Conservation (phyloP, 2,888 invertebrate species). For the Meganola albula region DNA sequence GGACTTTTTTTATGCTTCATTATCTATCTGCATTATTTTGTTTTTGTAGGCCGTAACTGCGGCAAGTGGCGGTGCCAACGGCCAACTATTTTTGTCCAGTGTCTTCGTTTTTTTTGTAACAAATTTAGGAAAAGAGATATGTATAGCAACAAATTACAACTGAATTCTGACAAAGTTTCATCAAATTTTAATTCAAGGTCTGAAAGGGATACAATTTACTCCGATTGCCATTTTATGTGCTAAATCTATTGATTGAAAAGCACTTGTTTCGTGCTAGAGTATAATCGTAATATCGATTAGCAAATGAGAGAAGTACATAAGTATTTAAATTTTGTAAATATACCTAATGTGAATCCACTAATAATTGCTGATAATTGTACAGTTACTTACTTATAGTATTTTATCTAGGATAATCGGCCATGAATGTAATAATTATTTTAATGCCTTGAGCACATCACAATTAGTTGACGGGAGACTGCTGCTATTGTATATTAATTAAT, state of each 20-base stretch:
- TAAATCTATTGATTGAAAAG: constrained; percentile 10
- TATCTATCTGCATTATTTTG: no score
- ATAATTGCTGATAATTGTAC: constrained; percentile 58
- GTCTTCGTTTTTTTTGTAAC: no score
- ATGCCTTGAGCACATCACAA: constrained; percentile 57
- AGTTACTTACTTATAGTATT: constrained; percentile 56
- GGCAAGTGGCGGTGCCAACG: no score
- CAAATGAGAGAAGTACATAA: constrained; percentile 35
- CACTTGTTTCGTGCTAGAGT: constrained; percentile 10
- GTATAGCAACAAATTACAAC: no score
- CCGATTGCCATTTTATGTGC: constrained; percentile 6
- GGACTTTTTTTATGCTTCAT: no score
- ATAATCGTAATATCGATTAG: constrained; percentile 20
- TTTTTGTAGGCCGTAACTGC: no score
- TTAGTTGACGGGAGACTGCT: constrained; percentile 49
- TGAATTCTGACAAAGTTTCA: no score
- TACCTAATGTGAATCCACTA: constrained; percentile 50
- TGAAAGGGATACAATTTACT: no score
- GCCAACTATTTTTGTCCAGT: no score
- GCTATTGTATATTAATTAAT: constrained; percentile 54
- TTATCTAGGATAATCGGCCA: constrained; percentile 59
- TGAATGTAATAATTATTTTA: constrained; percentile 50
- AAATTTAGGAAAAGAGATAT: no score
- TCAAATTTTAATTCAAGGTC: no score
- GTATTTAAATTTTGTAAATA: constrained; percentile 55